These are phyloP conservation scores for cattle (Bos taurus) DNA, from an alignment of 2,113 vertebrate genomes.

Conservation along the genomic window DNA sequence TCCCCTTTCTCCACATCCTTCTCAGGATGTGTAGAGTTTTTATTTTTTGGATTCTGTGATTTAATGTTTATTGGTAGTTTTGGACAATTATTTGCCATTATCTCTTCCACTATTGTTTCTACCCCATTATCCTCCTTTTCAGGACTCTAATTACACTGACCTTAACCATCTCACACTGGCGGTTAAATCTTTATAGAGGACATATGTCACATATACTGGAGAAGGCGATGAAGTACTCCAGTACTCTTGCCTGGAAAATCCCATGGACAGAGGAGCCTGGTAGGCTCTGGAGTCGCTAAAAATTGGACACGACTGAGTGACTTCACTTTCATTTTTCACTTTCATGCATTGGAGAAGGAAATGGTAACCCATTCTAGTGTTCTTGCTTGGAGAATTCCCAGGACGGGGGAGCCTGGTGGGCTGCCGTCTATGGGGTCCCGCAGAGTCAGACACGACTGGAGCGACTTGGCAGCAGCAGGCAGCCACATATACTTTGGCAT, in stretches of 20 bases:
- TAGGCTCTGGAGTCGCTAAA: too few species aligned
- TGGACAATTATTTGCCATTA: background rate
- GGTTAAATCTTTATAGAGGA: background rate
- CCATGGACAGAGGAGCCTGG: too few species aligned
- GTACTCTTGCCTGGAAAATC: too few species aligned
- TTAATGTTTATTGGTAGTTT: background rate
- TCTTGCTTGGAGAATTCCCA: too few species aligned
- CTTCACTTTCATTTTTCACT: too few species aligned
- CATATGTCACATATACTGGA: background rate
- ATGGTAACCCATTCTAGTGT: too few species aligned
- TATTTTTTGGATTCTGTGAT: background rate
- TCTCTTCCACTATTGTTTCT: background rate
- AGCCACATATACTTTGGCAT: background rate
- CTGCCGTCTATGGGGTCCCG: accelerated
- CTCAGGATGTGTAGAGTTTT: background rate
- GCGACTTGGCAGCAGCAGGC: too few species aligned
- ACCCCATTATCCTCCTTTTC: background rate
- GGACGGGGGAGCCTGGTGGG: too few species aligned
- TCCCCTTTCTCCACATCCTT: background rate
- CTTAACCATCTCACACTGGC: background rate
- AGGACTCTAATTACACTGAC: background rate
- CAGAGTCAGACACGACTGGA: too few species aligned
- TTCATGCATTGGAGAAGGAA: too few species aligned
- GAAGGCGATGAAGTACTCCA: too few species aligned
- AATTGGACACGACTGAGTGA: too few species aligned